Base-by-base conservation (phyloP, 2,888 invertebrate genomes). In the Antitype chi region DNA sequence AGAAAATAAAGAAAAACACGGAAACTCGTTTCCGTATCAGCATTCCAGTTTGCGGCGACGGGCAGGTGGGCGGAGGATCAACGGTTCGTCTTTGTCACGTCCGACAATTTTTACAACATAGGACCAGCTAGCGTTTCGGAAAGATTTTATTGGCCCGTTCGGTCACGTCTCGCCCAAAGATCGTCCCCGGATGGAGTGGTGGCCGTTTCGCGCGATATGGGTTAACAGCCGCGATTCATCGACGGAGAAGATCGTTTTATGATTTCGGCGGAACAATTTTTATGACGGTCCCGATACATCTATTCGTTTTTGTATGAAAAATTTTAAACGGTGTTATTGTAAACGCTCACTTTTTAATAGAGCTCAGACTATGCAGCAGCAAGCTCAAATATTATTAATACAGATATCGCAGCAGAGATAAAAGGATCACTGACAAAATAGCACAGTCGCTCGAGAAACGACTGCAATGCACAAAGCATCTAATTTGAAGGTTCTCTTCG, bases 121-220 rank as follows among this genome's bases (percentile, higher is more conserved):
- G 90, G 91, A 89, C 90, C 88, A 88, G 90, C 89, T 78, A 87
- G 82, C 89, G 89, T 90, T 94, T 92, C 89, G 89, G 88, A 90
- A 91, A 92, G 94, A 94, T 95, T 95, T 95, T 96, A 95, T 95
- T 94, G 93, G 92, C 90, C 89, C 91, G 90, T 91, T 93, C 92
- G 94, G 94, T 95, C 96, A 96, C 95, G 95, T 95, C 92, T 89
- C 86, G 81, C 90, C 90, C 89, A 93, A 93, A 94, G 93, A 95
- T 94, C 94, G 94, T 91, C 92, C 93, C 92, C 89, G 90, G 90
- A 90, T 90, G 89, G 87, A 93, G 92, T 92, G 90, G 90, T 89
- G 90, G 91, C 92, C 91, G 92, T 93, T 94, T 92, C 89, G 85
- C 88, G 87, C 93, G 93, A 94, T 93, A 93, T 91, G 91, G 94